Conservation (phyloP, 2,888 invertebrate species). For the Drosophila phalerata region DNA sequence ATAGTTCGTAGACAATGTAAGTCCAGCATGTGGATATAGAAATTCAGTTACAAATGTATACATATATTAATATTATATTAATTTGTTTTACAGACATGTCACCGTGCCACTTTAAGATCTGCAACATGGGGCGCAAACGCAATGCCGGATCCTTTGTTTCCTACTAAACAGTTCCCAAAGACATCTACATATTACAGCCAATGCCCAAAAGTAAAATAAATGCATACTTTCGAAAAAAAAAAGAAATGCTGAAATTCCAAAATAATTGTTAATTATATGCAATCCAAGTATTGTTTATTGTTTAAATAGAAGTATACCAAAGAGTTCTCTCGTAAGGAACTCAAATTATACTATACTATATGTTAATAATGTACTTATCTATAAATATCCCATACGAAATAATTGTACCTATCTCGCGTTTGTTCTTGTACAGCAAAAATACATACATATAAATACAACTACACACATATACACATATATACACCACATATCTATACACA, state of each 20-base stretch:
- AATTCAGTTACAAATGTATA: not conserved
- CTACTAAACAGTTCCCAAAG: constrained; percentile 30
- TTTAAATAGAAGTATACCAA: constrained; percentile 30
- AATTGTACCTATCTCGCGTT: constrained; percentile 12
- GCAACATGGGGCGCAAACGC: constrained; percentile 89
- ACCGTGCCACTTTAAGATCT: constrained; percentile 90
- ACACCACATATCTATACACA: constrained; percentile 12
- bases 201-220: constrained; percentile 43
- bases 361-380: constrained; percentile 34
- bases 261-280: constrained; percentile 41
- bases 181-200: not conserved
- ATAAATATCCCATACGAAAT: constrained; percentile 10
- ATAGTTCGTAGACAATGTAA: constrained; percentile 82
- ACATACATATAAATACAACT: constrained; percentile 2
- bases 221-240: constrained; percentile 21
- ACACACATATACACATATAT: not conserved
- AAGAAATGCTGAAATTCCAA: constrained; percentile 4
- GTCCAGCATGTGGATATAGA: constrained; percentile 64
- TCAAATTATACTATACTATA: constrained; percentile 20
- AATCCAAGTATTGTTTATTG: constrained; percentile 54
- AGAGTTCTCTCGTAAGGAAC: constrained; percentile 19
- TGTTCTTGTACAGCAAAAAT: constrained; percentile 34
- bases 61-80: not conserved
- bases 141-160: constrained; percentile 70
- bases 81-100: constrained; percentile 87